These are phyloP conservation scores for Forbesichthys agassizii DNA, from an alignment of 2,113 vertebrate species.

Conservation along the genomic window DNA sequence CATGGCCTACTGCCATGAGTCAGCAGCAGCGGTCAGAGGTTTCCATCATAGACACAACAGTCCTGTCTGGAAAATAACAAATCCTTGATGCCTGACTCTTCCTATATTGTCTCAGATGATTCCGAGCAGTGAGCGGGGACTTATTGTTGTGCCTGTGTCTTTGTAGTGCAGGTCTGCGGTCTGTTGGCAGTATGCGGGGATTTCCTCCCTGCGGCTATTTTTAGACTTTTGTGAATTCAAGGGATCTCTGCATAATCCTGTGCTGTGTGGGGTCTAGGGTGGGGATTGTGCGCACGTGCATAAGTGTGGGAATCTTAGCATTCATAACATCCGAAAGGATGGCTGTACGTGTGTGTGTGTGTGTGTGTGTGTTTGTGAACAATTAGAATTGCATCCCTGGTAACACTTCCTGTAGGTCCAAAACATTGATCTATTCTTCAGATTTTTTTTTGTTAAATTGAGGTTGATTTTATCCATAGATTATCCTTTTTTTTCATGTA, in stretches of 20 bases:
- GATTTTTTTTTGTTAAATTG: too few relatives aligned
- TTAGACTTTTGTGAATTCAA: conserved; percentile 72
- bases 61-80: conserved; percentile 65
- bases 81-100: conserved; percentile 70
- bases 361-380: neutral
- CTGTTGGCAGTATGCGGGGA: conserved; percentile 64
- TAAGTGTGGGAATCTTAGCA: conserved; percentile 57
- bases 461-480: too few relatives aligned
- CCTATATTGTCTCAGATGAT: conserved; percentile 78
- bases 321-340: conserved; percentile 39
- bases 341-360: conserved; percentile 13
- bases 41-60: conserved; percentile 81
- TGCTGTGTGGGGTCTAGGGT: conserved; percentile 58
- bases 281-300: conserved; percentile 40
- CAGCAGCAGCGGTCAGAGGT: conserved; percentile 65
- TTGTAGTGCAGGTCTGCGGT: conserved; percentile 72
- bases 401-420: too few relatives aligned
- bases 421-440: too few relatives aligned
- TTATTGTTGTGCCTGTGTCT: conserved; percentile 71
- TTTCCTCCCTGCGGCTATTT: conserved; percentile 76
- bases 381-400: too few relatives aligned
- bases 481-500: too few relatives aligned
- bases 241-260: conserved; percentile 49
- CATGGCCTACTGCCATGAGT: conserved; percentile 66
- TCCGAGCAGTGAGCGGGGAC: conserved; percentile 67